Evolutionary conservation across 2,888 invertebrate species (phyloP), one percentile per base, ranked within the genome.

Genomic region (Ectemnius continuus): DNA sequence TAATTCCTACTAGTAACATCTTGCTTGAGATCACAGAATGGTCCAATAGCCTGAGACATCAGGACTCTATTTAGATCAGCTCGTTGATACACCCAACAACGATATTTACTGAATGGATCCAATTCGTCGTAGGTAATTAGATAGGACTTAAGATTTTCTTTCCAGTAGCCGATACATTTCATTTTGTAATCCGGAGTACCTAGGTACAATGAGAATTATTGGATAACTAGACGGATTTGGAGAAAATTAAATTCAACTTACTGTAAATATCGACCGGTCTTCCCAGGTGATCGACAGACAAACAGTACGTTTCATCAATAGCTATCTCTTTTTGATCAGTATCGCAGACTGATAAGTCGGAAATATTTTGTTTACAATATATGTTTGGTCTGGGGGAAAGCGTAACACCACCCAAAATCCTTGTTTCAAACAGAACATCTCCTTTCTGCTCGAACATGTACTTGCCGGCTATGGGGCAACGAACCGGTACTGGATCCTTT

Each of bases 81-180:
- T 86, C 99, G 93, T 91, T 99, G 98, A 91, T 98, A 99, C 57
- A 98, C 98, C 99, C 99, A 99, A 90, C 99, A 99, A 85, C 98
- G 94, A 90, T 98, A 99, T 90, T 96, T 97, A 2, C 98, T 98
- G 87, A 97, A 96, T 0, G 99, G 97, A 92, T 99, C 99, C 85
- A 98, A 93, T 88, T 98, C 98, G 90, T 99, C 99, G 90, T 96
- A 98, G 0, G 99, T 99, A 69, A 99, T 96, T 58, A 99, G 92
- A 91, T 99, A 99, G 0, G 99, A 99, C 90, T 97, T 97, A 48
- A 99, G 93, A 92, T 99, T 99, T 90, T 99, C 99, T 91, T 98
- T 98, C 98, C 98, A 99, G 91, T 94, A 99, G 0, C 98, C 99
- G 84, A 99, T 97, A 89, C 99, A 99, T 89, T 97, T 97, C 95